Conservation (phyloP, 2,888 invertebrate genomes). For the Heliconius ismenius region DNA sequence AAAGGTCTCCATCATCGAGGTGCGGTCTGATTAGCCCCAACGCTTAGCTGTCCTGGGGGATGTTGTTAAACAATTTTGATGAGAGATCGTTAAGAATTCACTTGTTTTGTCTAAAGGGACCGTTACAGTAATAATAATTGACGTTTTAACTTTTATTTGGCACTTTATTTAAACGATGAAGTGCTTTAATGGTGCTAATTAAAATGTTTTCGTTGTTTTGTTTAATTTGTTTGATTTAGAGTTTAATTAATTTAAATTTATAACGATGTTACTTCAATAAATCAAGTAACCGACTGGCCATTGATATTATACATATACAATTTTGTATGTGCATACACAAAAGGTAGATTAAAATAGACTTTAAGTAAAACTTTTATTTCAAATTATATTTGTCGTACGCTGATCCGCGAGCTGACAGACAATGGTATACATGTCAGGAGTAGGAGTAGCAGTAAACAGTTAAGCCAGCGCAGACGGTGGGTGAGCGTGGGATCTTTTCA, state of each 20-base stretch:
- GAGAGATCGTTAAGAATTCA: slow-evolving; percentile 71
- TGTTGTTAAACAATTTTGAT: slow-evolving; percentile 74
- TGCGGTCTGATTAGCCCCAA: slow-evolving; percentile 59
- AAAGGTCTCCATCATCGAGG: slow-evolving; percentile 34
- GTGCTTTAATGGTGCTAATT: slow-evolving; percentile 1
- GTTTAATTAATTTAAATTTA: neutral
- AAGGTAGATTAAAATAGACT: neutral
- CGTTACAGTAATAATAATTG: slow-evolving; percentile 43
- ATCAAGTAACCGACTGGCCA: too few species aligned
- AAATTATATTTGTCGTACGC: neutral
- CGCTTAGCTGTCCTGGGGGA: slow-evolving; percentile 64
- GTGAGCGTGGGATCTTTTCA: slow-evolving; percentile 78
- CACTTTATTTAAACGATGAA: slow-evolving; percentile 17
- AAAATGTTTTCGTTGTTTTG: neutral
- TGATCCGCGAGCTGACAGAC: slow-evolving; percentile 40
- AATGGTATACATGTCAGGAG: slow-evolving; percentile 44
- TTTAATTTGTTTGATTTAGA: neutral
- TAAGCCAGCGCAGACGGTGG: slow-evolving; percentile 67
- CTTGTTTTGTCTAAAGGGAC: slow-evolving; percentile 59
- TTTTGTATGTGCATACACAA: neutral
- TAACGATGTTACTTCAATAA: neutral
- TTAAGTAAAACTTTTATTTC: neutral
- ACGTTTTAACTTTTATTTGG: slow-evolving; percentile 33
- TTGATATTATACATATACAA: neutral
- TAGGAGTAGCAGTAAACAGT: slow-evolving; percentile 57